These are phyloP conservation scores for Lepidiolamprologus cunningtoni DNA, from an alignment of 2,113 vertebrate genomes.

Conservation along the genomic window DNA sequence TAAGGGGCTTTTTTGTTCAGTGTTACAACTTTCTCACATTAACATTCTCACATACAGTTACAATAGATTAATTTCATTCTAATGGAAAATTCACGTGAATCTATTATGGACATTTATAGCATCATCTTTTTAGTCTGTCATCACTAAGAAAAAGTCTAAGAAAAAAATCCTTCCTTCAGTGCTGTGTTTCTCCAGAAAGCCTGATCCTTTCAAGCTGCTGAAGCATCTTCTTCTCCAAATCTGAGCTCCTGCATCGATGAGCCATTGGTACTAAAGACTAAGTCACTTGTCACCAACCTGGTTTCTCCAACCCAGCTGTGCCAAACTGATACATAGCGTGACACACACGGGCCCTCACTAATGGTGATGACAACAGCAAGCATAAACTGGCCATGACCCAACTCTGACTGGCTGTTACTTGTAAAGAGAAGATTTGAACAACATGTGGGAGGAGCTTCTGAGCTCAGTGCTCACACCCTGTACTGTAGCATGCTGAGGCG, in stretches of 20 bases:
- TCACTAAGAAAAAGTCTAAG: rapidly evolving
- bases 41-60: neutral
- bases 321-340: neutral
- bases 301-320: neutral
- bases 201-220: neutral
- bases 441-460: neutral
- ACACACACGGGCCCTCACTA: neutral
- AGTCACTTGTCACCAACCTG: neutral
- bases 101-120: neutral
- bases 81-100: neutral
- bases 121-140: neutral
- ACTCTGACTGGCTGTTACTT: neutral
- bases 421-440: neutral
- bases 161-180: neutral
- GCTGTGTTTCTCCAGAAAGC: neutral
- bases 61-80: neutral
- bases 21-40: neutral
- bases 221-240: neutral
- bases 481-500: neutral
- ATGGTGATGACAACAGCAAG: neutral
- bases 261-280: neutral
- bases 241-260: neutral
- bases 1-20: neutral
- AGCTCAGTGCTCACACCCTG: neutral
- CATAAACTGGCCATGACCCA: neutral